A percentile compares a stretch with the other conserved stretches of the same genome.
Conservation (phyloP, 2,797 vertebrate species). For the Xenopus petersii region DNA sequence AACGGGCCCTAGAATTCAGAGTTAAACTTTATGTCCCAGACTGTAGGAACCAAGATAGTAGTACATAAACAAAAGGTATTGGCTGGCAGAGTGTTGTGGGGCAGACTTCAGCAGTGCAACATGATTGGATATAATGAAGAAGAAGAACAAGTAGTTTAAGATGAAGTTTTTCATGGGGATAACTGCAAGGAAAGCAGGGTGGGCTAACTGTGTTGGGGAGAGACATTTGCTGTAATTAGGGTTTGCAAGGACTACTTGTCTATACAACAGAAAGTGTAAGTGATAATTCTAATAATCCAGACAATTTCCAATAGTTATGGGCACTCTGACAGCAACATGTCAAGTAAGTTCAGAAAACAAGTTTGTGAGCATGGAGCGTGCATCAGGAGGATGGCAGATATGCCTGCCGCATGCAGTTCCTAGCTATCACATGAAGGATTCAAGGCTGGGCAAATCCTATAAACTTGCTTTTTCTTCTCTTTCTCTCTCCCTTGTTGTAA, state of each 20-base stretch:
- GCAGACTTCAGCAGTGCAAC: slow-evolving; percentile 38
- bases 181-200: too few species aligned
- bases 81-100: slow-evolving; percentile 31
- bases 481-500: slow-evolving; percentile 2
- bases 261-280: too few species aligned
- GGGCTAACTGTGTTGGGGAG: too few species aligned
- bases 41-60: slow-evolving; percentile 6
- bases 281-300: too few species aligned
- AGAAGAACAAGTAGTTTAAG: neutral
- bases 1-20: too few species aligned
- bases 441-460: slow-evolving; percentile 23
- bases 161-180: neutral
- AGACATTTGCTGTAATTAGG: too few species aligned
- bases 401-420: slow-evolving; percentile 16
- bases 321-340: too few species aligned
- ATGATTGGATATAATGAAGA: slow-evolving; percentile 11
- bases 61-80: slow-evolving; percentile 12
- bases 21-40: too few species aligned
- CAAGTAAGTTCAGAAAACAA: neutral
- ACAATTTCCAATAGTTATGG: too few species aligned
- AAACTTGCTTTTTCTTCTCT: slow-evolving; percentile 30
- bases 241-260: too few species aligned
- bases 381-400: neutral
- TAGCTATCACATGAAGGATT: slow-evolving; percentile 5
- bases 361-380: neutral